These are phyloP conservation scores for Leptinotarsa peninsularis DNA, from an alignment of 2,888 invertebrate species.

Conservation along the genomic window DNA sequence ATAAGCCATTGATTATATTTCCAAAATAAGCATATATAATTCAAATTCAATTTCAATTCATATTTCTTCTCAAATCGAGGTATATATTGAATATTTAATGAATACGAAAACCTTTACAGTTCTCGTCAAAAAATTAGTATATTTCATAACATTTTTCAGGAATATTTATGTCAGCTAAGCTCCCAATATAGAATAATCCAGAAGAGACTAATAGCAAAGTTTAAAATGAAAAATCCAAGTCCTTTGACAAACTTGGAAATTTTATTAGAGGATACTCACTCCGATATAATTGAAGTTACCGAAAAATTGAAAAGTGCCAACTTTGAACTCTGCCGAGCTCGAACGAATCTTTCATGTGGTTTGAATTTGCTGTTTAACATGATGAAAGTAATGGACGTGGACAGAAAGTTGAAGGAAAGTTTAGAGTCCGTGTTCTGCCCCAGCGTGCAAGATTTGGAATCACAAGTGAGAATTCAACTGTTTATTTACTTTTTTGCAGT, in stretches of 20 bases:
- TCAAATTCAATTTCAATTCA: no score
- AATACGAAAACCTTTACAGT: neutral
- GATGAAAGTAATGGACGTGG: conserved; percentile 57
- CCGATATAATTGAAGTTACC: conserved; percentile 70
- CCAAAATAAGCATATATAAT: no score
- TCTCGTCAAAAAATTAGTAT: neutral
- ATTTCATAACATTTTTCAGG: conserved; percentile 59
- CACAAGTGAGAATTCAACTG: conserved; percentile 27
- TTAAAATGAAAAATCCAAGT: conserved; percentile 82
- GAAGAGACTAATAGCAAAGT: conserved; percentile 79
- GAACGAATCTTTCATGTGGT: conserved; percentile 58
- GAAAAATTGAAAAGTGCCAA: conserved; percentile 66
- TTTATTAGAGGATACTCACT: conserved; percentile 78
- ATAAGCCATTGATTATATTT: no score
- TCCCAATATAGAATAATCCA: conserved; percentile 83
- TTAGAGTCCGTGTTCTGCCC: conserved; percentile 58
- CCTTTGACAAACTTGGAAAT: conserved; percentile 79
- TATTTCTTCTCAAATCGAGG: neutral
- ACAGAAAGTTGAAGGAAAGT: conserved; percentile 52
- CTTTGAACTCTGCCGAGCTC: conserved; percentile 50
- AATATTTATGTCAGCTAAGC: conserved; percentile 70
- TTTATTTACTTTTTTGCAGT: neutral
- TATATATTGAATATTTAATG: neutral
- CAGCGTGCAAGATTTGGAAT: conserved; percentile 33
- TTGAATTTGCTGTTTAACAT: conserved; percentile 57